Evolutionary conservation across 2,797 vertebrate species (phyloP).

Genomic region (Lagorchestes hirsutus): DNA sequence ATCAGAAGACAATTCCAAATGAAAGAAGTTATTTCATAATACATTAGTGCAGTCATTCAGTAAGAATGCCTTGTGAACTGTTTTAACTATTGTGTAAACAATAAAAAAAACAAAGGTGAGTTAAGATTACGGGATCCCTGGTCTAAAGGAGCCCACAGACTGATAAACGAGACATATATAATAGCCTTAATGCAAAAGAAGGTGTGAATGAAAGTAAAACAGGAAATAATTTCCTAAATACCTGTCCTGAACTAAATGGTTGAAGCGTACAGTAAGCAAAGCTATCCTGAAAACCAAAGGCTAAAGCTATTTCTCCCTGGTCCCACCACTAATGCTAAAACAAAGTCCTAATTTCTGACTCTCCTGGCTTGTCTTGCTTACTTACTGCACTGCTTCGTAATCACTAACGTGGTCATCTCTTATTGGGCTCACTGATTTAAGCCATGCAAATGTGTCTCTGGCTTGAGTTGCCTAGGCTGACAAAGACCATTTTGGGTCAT

Average conservation of each 20-base stretch:
- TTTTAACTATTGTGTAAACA: neutral
- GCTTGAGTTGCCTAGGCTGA: neutral
- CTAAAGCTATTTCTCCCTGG: neutral
- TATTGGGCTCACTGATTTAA: neutral
- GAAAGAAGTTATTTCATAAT: neutral
- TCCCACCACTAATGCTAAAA: constrained; percentile 12
- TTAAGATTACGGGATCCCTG: neutral
- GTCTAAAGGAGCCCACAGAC: neutral
- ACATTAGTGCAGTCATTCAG: neutral
- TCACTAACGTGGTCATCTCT: neutral
- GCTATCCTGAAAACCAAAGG: neutral
- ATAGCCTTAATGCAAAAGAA: neutral
- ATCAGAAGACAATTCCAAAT: neutral
- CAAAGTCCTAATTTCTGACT: neutral
- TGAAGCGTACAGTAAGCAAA: neutral
- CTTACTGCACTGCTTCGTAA: neutral
- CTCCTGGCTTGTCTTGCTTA: neutral
- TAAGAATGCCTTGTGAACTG: neutral
- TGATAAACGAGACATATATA: neutral
- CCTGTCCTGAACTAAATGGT: constrained; percentile 1
- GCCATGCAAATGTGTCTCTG: neutral
- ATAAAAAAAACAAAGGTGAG: neutral
- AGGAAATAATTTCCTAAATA: constrained; percentile 19
- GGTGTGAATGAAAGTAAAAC: neutral
- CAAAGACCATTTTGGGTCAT: neutral